A percentile compares a stretch with the other conserved stretches of the same genome.
Conservation (phyloP, 2,113 vertebrate genomes). For the Petrocephalus microphthalmus region DNA sequence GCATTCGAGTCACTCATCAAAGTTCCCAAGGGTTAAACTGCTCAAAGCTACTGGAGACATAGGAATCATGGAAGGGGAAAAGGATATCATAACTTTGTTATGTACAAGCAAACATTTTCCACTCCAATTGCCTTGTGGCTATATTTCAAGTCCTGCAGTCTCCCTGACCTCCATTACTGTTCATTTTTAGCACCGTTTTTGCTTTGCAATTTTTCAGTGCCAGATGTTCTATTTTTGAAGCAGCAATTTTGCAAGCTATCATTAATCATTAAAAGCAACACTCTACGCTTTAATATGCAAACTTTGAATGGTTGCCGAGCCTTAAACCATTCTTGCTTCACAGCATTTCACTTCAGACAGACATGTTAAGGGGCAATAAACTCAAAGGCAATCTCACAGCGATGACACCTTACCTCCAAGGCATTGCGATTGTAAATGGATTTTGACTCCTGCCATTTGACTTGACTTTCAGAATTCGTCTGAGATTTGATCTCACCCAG, state of each 20-base stretch:
- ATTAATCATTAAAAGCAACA: background rate
- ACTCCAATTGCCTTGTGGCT: background rate
- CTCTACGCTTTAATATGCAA: background rate
- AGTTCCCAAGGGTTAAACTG: too few species aligned
- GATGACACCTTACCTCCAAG: conserved; percentile 40
- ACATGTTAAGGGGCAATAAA: background rate
- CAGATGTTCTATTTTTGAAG: conserved; percentile 8
- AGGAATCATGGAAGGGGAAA: background rate
- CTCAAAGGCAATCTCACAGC: conserved; percentile 18
- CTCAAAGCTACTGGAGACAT: background rate
- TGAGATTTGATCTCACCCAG: conserved; percentile 17
- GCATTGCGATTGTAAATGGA: conserved; percentile 30
- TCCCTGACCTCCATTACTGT: conserved; percentile 3
- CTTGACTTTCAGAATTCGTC: conserved; percentile 33
- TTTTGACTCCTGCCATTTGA: conserved; percentile 36
- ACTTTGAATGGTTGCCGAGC: background rate
- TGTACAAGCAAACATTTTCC: conserved; percentile 18
- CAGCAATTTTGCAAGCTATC: background rate
- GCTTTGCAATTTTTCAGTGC: background rate
- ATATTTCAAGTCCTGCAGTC: background rate
- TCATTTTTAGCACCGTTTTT: background rate
- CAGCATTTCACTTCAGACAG: conserved; percentile 26
- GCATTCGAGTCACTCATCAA: too few species aligned
- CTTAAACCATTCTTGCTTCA: background rate
- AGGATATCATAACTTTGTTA: conserved; percentile 21